Evolutionary conservation across 2,113 vertebrate genomes (phyloP).

Genomic region (Vimba vimba): DNA sequence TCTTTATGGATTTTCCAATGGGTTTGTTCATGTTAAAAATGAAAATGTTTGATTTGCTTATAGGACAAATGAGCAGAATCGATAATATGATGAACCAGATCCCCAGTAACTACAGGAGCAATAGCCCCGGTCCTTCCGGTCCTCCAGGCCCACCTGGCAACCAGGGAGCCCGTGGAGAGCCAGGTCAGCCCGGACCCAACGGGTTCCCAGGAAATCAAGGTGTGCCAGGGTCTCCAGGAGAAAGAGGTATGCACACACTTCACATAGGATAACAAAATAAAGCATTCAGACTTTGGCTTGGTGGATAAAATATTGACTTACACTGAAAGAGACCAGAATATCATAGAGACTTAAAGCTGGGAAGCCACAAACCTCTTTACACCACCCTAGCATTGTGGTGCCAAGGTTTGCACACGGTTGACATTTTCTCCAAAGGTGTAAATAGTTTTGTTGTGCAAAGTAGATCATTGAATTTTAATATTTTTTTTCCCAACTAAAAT

Average conservation of each 20-base stretch:
- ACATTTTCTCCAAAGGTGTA: no score
- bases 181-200: slow-evolving; percentile 84
- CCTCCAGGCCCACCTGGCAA: slow-evolving; percentile 89
- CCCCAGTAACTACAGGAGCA: slow-evolving; percentile 91
- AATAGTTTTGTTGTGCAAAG: no score
- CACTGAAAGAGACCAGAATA: neutral
- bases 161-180: slow-evolving; percentile 86
- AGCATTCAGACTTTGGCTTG: neutral
- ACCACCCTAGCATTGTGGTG: no score
- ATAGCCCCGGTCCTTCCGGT: slow-evolving; percentile 87
- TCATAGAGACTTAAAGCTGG: neutral
- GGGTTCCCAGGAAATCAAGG: slow-evolving; percentile 93
- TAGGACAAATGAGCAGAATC: slow-evolving; percentile 95
- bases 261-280: neutral
- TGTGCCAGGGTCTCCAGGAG: slow-evolving; percentile 87
- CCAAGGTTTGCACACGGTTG: no score
- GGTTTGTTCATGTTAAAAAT: neutral
- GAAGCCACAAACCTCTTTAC: no score
- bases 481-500: neutral
- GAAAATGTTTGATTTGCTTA: slow-evolving; percentile 34
- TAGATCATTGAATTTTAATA: no score
- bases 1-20: neutral
- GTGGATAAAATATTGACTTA: neutral
- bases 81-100: slow-evolving; percentile 97
- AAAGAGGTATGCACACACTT: slow-evolving; percentile 82